phyloP scores from a whole-genome alignment of 2,888 invertebrate genomes.

The Achlya flavicornis region DNA sequence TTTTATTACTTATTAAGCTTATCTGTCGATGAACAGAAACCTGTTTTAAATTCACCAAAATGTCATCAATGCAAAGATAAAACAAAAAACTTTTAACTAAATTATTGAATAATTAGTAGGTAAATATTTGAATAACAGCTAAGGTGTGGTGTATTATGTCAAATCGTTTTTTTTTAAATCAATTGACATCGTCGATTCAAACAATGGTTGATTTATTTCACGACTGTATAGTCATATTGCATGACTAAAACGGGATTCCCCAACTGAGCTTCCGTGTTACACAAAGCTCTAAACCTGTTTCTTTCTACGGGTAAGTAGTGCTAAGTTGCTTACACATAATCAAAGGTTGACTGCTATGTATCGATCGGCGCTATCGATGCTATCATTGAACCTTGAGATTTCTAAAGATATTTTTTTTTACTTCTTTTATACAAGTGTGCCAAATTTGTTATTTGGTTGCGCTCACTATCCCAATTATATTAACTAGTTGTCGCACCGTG shows the following conservation, averaged over 20 bases:
- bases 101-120: neutral
- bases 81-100: neutral
- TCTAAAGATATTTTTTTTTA: neutral
- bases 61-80: neutral
- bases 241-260: constrained; percentile 39
- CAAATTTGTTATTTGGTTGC: no score
- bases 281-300: constrained; percentile 31
- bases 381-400: neutral
- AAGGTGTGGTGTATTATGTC: constrained; percentile 13
- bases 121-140: constrained; percentile 9
- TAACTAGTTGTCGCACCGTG: no score
- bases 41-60: neutral
- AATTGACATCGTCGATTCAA: constrained; percentile 23
- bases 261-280: constrained; percentile 40
- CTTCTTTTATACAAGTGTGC: no score
- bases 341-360: neutral
- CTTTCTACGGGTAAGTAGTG: constrained; percentile 13
- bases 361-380: no score
- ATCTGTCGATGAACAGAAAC: neutral
- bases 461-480: no score
- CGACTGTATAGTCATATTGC: constrained; percentile 24
- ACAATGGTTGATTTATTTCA: constrained; percentile 14
- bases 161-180: constrained; percentile 16
- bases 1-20: neutral
- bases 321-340: neutral